Percentiles rank a stretch among this genome's conserved stretches.
These are phyloP conservation scores for Crocallis elinguaria DNA, from an alignment of 2,888 invertebrate genomes.

Conservation along the genomic window DNA sequence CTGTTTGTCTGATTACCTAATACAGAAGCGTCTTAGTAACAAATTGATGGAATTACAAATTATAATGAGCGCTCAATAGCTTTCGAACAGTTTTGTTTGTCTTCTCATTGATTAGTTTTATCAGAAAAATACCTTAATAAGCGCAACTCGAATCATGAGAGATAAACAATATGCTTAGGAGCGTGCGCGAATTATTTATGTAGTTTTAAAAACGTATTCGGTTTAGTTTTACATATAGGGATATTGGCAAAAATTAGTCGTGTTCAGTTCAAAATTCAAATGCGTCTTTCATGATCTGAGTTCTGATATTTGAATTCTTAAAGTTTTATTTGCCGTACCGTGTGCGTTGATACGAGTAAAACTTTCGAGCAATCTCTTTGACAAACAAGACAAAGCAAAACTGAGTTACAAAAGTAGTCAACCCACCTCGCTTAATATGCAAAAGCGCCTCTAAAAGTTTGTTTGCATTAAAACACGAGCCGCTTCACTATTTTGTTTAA, in stretches of 20 bases:
- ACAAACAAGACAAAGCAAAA: slow-evolving; percentile 81
- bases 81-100: slow-evolving; percentile 81
- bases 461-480: slow-evolving; percentile 85
- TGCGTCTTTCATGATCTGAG: slow-evolving; percentile 75
- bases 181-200: slow-evolving; percentile 24
- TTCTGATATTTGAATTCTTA: slow-evolving; percentile 52
- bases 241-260: slow-evolving; percentile 17
- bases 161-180: slow-evolving; percentile 44
- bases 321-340: slow-evolving; percentile 58
- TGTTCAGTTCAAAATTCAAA: slow-evolving; percentile 30
- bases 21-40: slow-evolving; percentile 72
- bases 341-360: slow-evolving; percentile 57
- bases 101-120: slow-evolving; percentile 61
- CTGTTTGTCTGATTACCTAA: slow-evolving; percentile 79
- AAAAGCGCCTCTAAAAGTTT: slow-evolving; percentile 84
- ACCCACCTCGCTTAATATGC: slow-evolving; percentile 85
- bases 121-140: slow-evolving; percentile 54
- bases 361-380: slow-evolving; percentile 52
- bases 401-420: slow-evolving; percentile 82
- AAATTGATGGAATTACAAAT: slow-evolving; percentile 58
- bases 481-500: slow-evolving; percentile 84
- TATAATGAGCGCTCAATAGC: slow-evolving; percentile 74
- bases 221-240: slow-evolving; percentile 9
- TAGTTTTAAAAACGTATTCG: slow-evolving; percentile 16
- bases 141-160: slow-evolving; percentile 75